Percentiles rank a stretch among this genome's conserved stretches.
Conservation (phyloP, 2,113 vertebrate species). For the Nothocercus julius region DNA sequence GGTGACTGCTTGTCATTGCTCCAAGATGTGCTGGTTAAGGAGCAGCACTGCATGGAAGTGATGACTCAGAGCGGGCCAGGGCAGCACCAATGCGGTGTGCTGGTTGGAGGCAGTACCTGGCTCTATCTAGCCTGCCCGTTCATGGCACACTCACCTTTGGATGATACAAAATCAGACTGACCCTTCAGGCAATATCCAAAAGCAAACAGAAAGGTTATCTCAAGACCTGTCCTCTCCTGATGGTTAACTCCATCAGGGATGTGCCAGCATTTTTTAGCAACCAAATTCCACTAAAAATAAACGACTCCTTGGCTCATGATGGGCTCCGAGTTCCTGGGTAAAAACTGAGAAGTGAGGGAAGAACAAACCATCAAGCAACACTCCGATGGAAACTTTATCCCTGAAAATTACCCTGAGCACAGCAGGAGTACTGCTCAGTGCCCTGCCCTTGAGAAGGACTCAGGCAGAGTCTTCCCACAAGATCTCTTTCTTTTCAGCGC, state of each 20-base stretch:
- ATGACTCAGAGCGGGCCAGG: rapidly evolving
- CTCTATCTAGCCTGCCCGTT: not conserved
- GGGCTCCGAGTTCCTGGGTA: not conserved
- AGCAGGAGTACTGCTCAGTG: conserved; percentile 7
- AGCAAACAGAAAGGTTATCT: rapidly evolving
- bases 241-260: not conserved
- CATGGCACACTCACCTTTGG: rapidly evolving
- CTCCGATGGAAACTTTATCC: conserved; percentile 3
- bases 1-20: rapidly evolving
- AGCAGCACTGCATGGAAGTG: not conserved
- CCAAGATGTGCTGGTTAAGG: not conserved
- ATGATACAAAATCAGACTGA: not conserved
- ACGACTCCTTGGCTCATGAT: not conserved
- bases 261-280: not conserved
- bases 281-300: not conserved
- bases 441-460: conserved; percentile 12
- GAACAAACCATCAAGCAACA: not conserved
- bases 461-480: not conserved
- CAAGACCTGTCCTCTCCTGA: not conserved
- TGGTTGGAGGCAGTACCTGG: not conserved
- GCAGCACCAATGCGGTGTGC: rapidly evolving
- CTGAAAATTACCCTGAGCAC: conserved; percentile 17
- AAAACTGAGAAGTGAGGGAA: conserved; percentile 4
- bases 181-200: not conserved
- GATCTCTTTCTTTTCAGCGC: not conserved